Evolutionary conservation across 2,888 invertebrate genomes (phyloP).

Genomic region (Mimas tiliae): DNA sequence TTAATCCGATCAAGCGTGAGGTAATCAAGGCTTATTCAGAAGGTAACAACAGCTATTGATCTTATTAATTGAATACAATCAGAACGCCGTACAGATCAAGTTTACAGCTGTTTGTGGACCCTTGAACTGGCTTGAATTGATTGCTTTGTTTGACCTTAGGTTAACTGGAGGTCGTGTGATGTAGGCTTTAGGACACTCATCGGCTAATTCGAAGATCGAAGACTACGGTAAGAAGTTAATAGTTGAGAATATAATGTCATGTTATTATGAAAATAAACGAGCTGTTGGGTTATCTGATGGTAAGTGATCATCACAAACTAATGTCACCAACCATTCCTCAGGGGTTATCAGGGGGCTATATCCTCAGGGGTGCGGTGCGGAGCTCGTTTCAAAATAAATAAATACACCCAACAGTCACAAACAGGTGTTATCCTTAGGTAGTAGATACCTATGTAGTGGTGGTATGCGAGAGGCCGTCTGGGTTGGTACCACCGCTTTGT

Average conservation of each 20-base stretch:
- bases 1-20: slow-evolving; percentile 21
- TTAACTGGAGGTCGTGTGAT: neutral
- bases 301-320: too few species aligned
- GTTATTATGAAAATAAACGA: neutral
- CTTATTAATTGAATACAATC: slow-evolving; percentile 25
- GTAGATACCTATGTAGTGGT: too few species aligned
- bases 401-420: too few species aligned
- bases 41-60: slow-evolving; percentile 24
- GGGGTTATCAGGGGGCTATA: too few species aligned
- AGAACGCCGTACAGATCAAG: slow-evolving; percentile 8
- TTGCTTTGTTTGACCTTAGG: neutral
- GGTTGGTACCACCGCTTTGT: too few species aligned
- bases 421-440: too few species aligned
- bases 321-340: too few species aligned
- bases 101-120: slow-evolving; percentile 17
- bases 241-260: neutral
- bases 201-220: neutral
- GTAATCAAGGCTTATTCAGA: slow-evolving; percentile 25
- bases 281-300: neutral
- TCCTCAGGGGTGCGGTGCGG: too few species aligned
- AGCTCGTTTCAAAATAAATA: too few species aligned
- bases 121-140: slow-evolving; percentile 11
- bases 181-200: neutral
- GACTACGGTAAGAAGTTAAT: neutral
- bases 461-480: too few species aligned